Percentiles rank a stretch among this genome's conserved stretches.
Evolutionary conservation across 2,797 vertebrate genomes (phyloP).

Genomic region (Chelonia mydas): DNA sequence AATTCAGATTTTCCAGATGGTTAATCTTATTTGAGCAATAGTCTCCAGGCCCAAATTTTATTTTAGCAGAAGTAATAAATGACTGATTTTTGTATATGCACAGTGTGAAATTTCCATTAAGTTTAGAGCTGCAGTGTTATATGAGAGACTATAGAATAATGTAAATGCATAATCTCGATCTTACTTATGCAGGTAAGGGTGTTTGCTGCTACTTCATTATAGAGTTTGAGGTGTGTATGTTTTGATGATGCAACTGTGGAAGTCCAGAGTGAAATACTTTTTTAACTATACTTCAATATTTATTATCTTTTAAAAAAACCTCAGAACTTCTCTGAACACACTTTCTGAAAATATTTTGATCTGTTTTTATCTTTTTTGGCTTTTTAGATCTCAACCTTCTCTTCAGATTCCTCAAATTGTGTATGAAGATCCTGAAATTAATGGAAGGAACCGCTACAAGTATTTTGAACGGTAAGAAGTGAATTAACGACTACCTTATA

Average conservation of each 20-base stretch:
- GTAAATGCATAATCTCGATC: rapidly evolving
- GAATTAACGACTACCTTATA: background rate
- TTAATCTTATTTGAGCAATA: background rate
- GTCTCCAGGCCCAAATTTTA: background rate
- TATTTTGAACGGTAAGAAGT: slow-evolving; percentile 88
- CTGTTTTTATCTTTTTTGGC: slow-evolving; percentile 18
- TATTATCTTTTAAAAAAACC: background rate
- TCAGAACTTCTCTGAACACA: background rate
- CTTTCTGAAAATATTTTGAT: background rate
- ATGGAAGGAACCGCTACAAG: slow-evolving; percentile 90
- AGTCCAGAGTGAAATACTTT: background rate
- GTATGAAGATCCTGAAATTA: slow-evolving; percentile 79
- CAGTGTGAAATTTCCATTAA: background rate
- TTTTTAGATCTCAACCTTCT: slow-evolving; percentile 80
- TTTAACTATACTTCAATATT: background rate
- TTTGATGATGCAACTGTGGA: background rate
- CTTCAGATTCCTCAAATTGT: slow-evolving; percentile 64
- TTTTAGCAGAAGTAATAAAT: background rate
- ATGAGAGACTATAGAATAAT: background rate
- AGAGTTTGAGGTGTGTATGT: background rate
- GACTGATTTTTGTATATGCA: background rate
- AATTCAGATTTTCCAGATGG: background rate
- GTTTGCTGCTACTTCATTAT: background rate
- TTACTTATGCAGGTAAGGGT: background rate
- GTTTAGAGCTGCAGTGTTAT: background rate